A percentile compares a stretch with the other conserved stretches of the same genome.
These are phyloP conservation scores for Drosophila varians DNA, from an alignment of 1,140 invertebrate species.

Conservation along the genomic window DNA sequence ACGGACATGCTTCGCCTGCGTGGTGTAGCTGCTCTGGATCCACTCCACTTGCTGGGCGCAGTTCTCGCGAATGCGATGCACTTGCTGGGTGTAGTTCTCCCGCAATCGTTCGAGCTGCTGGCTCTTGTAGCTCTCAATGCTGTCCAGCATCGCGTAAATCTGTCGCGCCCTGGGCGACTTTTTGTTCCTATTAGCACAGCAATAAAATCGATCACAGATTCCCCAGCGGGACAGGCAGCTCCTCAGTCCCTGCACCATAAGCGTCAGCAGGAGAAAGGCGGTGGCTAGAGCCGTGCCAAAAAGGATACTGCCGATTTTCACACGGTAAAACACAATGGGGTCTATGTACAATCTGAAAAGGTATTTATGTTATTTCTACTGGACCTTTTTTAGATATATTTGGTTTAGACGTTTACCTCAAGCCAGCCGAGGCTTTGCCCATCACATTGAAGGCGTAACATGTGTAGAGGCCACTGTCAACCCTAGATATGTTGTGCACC, in stretches of 20 bases:
- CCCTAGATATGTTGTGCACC: slow-evolving; percentile 87
- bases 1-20: slow-evolving; percentile 93
- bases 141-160: slow-evolving; percentile 93
- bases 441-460: slow-evolving; percentile 94
- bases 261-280: slow-evolving; percentile 90
- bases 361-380: neutral
- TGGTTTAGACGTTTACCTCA: slow-evolving; percentile 80
- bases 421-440: slow-evolving; percentile 89
- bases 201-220: slow-evolving; percentile 87
- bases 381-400: neutral
- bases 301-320: slow-evolving; percentile 92
- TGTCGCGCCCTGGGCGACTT: slow-evolving; percentile 91
- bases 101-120: slow-evolving; percentile 93
- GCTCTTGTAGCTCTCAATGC: slow-evolving; percentile 94
- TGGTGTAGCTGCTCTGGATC: slow-evolving; percentile 95
- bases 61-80: slow-evolving; percentile 95
- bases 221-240: slow-evolving; percentile 88
- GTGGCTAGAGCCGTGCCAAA: slow-evolving; percentile 91
- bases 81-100: slow-evolving; percentile 96
- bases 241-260: slow-evolving; percentile 90
- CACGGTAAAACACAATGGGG: slow-evolving; percentile 91
- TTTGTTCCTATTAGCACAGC: slow-evolving; percentile 85
- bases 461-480: slow-evolving; percentile 94
- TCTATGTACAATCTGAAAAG: slow-evolving; percentile 88
- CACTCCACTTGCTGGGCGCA: slow-evolving; percentile 96